Percentiles rank a stretch among this genome's conserved stretches.
Evolutionary conservation across 2,113 vertebrate species (phyloP).

Genomic region (Amazona vittata): DNA sequence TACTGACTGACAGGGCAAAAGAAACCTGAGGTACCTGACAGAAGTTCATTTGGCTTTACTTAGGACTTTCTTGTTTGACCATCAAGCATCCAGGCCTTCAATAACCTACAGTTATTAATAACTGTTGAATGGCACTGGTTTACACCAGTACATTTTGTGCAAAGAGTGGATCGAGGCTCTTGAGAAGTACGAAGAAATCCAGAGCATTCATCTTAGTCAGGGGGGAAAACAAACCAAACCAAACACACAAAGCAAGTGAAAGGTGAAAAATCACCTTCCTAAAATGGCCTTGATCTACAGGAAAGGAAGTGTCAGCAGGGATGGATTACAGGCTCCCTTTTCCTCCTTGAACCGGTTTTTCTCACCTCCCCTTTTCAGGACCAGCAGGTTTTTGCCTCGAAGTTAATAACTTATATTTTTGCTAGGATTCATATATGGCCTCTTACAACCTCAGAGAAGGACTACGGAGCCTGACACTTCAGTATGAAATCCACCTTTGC

Average conservation of each 20-base stretch:
- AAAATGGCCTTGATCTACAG: background rate
- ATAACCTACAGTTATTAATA: background rate
- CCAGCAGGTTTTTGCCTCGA: background rate
- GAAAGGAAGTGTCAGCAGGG: background rate
- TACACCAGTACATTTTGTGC: background rate
- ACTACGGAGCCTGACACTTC: background rate
- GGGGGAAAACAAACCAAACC: background rate
- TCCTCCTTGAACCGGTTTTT: background rate
- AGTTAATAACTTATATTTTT: background rate
- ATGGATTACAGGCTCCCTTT: background rate
- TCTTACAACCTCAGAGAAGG: fast-evolving
- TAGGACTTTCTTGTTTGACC: background rate
- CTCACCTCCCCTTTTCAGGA: background rate
- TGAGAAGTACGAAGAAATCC: background rate
- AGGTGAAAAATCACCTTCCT: background rate
- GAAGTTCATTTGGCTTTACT: background rate
- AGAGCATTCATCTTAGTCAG: background rate
- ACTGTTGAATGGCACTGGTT: background rate
- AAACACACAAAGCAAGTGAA: background rate
- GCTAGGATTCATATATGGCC: background rate
- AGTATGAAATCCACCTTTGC: background rate
- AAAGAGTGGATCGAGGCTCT: background rate
- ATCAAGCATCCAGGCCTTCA: background rate
- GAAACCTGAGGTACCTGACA: background rate
- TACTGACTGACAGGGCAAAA: background rate